These are phyloP conservation scores for Rhyacophila evoluta DNA, from an alignment of 2,888 invertebrate genomes.

Conservation along the genomic window DNA sequence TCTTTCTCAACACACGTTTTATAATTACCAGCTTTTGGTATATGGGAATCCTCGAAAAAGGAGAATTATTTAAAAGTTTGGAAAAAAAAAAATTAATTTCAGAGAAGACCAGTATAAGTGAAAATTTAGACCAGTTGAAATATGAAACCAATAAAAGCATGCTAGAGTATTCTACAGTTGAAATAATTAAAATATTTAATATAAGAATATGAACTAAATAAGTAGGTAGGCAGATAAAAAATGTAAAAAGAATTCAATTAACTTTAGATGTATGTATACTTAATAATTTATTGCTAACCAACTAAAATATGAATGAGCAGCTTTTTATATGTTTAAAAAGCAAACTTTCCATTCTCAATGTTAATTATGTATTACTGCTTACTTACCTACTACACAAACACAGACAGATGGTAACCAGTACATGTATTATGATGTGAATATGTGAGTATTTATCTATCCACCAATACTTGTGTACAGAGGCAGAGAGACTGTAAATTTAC, in stretches of 20 bases:
- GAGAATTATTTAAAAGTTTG: too few species aligned
- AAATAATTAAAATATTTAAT: too few species aligned
- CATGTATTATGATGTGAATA: neutral
- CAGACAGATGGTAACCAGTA: neutral
- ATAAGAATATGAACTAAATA: too few species aligned
- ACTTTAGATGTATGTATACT: neutral
- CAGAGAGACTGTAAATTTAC: slow-evolving; percentile 20
- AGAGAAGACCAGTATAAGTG: too few species aligned
- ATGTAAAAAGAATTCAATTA: neutral
- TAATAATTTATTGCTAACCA: neutral
- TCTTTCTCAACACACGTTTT: too few species aligned
- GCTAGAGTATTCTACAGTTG: too few species aligned
- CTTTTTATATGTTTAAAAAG: slow-evolving; percentile 24
- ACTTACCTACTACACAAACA: slow-evolving; percentile 18
- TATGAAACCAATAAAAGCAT: too few species aligned
- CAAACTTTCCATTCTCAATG: slow-evolving; percentile 10
- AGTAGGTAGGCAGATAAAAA: too few species aligned
- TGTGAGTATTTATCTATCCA: slow-evolving; percentile 19
- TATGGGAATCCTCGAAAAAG: too few species aligned
- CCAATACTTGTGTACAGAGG: neutral
- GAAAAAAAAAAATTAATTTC: too few species aligned
- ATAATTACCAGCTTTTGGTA: too few species aligned
- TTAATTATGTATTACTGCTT: slow-evolving; percentile 2
- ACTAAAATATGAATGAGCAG: slow-evolving; percentile 14
- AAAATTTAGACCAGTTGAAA: too few species aligned